These are phyloP conservation scores for Manacus vitellinus DNA, from an alignment of 2,113 vertebrate genomes.

Conservation along the genomic window DNA sequence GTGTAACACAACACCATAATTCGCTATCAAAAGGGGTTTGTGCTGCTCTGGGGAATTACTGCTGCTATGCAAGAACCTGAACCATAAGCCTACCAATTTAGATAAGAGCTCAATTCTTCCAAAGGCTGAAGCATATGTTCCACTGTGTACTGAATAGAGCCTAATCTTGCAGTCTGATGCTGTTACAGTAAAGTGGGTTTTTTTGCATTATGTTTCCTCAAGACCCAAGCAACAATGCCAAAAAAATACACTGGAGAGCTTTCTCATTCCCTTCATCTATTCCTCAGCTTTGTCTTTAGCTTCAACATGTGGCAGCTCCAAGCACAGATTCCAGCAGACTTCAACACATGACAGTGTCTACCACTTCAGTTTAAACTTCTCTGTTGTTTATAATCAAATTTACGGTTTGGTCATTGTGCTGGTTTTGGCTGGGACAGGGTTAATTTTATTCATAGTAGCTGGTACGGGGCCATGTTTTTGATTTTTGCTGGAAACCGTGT, in stretches of 20 bases:
- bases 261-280: neutral
- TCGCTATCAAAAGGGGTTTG: neutral
- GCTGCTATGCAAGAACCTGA: slow-evolving; percentile 10
- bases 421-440: rapidly evolving
- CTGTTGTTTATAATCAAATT: neutral
- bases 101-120: slow-evolving; percentile 15
- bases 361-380: neutral
- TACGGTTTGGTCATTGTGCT: neutral
- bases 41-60: neutral
- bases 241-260: neutral
- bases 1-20: neutral
- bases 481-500: neutral
- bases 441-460: neutral
- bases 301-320: neutral
- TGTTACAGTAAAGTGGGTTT: neutral
- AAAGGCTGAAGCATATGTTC: neutral
- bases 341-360: neutral
- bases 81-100: neutral
- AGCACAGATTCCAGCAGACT: neutral
- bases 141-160: neutral
- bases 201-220: neutral
- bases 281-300: neutral
- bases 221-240: neutral
- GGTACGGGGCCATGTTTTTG: neutral
- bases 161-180: neutral